phyloP scores from a whole-genome alignment of 1,140 invertebrate genomes.

The Dufourea novaeangliae region DNA sequence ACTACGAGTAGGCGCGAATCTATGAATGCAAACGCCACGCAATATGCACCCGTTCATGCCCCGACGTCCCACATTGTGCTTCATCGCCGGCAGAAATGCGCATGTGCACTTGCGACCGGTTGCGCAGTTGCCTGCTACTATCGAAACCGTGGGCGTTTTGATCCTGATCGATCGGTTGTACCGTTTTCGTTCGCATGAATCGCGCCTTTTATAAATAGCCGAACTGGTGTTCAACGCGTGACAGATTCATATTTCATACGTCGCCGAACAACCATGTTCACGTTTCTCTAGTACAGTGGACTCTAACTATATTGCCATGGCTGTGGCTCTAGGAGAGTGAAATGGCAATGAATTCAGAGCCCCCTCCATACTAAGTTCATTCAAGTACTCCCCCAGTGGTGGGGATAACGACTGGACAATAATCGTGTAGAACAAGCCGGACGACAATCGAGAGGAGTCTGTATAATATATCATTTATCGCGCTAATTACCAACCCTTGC shows the following conservation, averaged over 20 bases:
- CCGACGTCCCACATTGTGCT: slow-evolving; percentile 45
- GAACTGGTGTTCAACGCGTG: slow-evolving; percentile 6
- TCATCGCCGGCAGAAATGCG: slow-evolving; percentile 25
- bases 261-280: neutral
- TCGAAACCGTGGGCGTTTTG: slow-evolving; percentile 39
- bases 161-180: slow-evolving; percentile 41
- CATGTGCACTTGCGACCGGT: slow-evolving; percentile 43
- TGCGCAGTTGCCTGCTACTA: slow-evolving; percentile 36
- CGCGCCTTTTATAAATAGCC: slow-evolving; percentile 51
- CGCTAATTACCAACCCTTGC: neutral
- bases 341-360: no score
- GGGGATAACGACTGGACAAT: no score
- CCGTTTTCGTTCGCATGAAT: slow-evolving; percentile 39
- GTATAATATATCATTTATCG: neutral
- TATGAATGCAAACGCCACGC: slow-evolving; percentile 48
- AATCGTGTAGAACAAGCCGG: no score
- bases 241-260: slow-evolving; percentile 4
- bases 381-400: no score
- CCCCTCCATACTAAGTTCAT: no score
- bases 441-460: no score
- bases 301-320: no score
- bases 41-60: slow-evolving; percentile 29
- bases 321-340: no score
- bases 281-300: no score
- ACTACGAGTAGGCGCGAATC: slow-evolving; percentile 39